Conservation (phyloP, 1,140 invertebrate genomes). For the Pantala flavescens region DNA sequence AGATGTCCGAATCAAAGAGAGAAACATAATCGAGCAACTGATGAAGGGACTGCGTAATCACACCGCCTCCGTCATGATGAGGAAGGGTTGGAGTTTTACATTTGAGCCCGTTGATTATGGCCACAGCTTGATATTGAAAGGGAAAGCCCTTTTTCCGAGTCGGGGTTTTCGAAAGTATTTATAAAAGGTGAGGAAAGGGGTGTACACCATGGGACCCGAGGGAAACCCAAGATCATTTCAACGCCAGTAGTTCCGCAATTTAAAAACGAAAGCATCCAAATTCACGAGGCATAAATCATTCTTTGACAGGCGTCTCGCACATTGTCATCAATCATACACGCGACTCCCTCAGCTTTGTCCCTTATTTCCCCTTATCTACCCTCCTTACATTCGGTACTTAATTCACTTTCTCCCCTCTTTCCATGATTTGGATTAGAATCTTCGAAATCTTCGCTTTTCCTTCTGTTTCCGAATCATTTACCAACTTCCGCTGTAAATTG, state of each 20-base stretch:
- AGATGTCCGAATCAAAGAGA: no score
- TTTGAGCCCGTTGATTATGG: background rate
- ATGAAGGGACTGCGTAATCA: background rate
- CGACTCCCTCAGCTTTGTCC: background rate
- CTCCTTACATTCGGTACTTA: no score
- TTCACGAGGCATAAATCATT: conserved; percentile 5
- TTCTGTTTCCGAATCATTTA: no score
- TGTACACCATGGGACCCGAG: background rate
- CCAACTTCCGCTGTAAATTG: no score
- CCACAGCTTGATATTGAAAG: background rate
- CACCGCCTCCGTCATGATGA: background rate
- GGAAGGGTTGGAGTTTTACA: conserved; percentile 2
- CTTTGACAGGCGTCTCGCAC: background rate
- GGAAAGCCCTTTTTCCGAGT: background rate
- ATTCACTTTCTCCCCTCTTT: background rate
- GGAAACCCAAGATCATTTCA: conserved; percentile 5
- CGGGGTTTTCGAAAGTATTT: background rate
- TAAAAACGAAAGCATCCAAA: conserved; percentile 6
- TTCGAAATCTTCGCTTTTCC: no score
- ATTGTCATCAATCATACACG: conserved; percentile 9
- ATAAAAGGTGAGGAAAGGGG: background rate
- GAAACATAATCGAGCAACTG: no score
- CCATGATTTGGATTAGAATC: background rate
- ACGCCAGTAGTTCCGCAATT: conserved; percentile 7
- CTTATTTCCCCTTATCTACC: background rate